These are phyloP conservation scores for Dendrophyllia cribrosa DNA, from an alignment of 64 coral and sea anemone species.

Conservation along the genomic window DNA sequence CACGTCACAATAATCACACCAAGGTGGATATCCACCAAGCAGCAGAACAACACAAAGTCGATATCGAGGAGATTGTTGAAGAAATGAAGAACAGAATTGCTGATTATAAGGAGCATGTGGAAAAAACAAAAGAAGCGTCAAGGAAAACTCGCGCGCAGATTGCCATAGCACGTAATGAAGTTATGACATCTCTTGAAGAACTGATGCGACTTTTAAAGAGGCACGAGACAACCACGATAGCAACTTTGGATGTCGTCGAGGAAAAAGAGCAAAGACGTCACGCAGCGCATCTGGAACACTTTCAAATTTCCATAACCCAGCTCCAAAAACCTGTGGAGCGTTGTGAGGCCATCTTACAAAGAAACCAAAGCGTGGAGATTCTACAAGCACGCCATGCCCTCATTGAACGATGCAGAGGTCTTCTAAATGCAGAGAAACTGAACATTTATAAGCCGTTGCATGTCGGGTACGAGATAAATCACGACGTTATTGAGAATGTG, in stretches of 20 bases:
- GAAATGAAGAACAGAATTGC: slow-evolving; percentile 12
- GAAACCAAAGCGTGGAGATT: slow-evolving; percentile 40
- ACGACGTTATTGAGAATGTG: not conserved
- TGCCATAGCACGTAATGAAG: not conserved
- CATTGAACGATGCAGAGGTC: slow-evolving; percentile 2
- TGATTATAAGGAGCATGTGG: not conserved
- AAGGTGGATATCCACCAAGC: not conserved
- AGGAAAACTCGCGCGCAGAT: not conserved
- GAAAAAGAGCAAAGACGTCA: slow-evolving; percentile 12
- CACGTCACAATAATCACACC: slow-evolving; percentile 19
- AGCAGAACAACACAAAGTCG: not conserved
- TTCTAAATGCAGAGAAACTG: slow-evolving; percentile 30
- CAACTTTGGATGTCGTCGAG: slow-evolving; percentile 33
- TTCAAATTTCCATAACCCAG: slow-evolving; percentile 5
- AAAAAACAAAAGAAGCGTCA: not conserved
- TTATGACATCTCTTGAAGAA: slow-evolving; percentile 15
- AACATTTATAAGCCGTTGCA: slow-evolving; percentile 6
- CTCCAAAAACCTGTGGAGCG: slow-evolving; percentile 16
- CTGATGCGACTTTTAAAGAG: slow-evolving; percentile 36
- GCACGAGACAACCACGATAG: slow-evolving; percentile 5
- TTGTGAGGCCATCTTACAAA: slow-evolving; percentile 28
- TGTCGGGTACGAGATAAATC: not conserved
- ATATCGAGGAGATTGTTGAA: not conserved
- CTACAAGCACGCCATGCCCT: not conserved
- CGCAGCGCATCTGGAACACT: not conserved